Evolutionary conservation across 2,888 invertebrate species (phyloP).

Genomic region (Galerucella pusilla): DNA sequence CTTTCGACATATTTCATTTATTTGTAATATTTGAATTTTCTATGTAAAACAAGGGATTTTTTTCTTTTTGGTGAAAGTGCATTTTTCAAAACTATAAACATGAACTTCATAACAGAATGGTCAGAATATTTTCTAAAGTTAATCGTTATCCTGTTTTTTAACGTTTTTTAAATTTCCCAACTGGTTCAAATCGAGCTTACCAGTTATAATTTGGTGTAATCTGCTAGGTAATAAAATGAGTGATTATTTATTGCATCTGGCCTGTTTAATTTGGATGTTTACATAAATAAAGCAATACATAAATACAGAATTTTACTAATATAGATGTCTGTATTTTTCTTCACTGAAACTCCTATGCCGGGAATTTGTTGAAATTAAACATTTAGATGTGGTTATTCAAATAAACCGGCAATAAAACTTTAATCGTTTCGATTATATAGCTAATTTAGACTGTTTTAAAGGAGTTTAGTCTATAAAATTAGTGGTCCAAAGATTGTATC

Average conservation of each 20-base stretch:
- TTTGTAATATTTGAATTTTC: too few relatives aligned
- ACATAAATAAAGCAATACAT: not conserved
- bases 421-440: conserved; percentile 31
- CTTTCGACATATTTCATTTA: too few relatives aligned
- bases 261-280: not conserved
- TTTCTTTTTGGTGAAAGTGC: too few relatives aligned
- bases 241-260: not conserved
- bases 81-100: too few relatives aligned
- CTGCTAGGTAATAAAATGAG: not conserved
- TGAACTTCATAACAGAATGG: too few relatives aligned
- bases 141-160: too few relatives aligned
- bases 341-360: not conserved
- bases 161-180: too few relatives aligned
- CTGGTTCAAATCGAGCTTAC: too few relatives aligned
- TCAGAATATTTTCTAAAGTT: too few relatives aligned
- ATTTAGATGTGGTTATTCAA: conserved; percentile 11
- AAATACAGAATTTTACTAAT: conserved; percentile 1
- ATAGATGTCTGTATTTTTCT: conserved; percentile 1
- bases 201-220: too few relatives aligned
- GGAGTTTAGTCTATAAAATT: conserved; percentile 31
- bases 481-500: conserved; percentile 7
- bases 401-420: conserved; percentile 34
- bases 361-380: not conserved
- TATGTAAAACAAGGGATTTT: too few relatives aligned
- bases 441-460: conserved; percentile 30